These are phyloP conservation scores for Cacatua alba DNA, from an alignment of 2,113 vertebrate species.

Conservation along the genomic window DNA sequence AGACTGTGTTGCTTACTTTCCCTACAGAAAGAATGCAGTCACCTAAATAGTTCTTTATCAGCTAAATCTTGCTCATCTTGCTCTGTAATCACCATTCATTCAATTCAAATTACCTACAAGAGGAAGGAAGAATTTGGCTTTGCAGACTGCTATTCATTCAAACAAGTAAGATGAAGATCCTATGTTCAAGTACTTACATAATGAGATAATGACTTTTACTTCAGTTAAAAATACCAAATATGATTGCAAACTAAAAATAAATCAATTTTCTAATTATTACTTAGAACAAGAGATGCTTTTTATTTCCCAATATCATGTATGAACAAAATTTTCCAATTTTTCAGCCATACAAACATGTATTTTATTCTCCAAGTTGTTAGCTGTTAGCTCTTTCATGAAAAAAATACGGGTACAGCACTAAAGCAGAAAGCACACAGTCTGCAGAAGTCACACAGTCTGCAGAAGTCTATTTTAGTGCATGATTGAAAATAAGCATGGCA, in stretches of 20 bases:
- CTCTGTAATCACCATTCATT: neutral
- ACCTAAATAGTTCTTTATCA: neutral
- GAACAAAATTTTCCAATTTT: neutral
- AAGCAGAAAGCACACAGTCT: neutral
- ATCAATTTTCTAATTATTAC: neutral
- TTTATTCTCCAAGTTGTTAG: neutral
- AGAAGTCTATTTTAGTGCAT: neutral
- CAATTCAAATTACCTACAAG: neutral
- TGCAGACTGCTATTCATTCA: neutral
- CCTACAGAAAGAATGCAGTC: neutral
- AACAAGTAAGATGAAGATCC: neutral
- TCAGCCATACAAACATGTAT: neutral
- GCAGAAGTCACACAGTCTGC: neutral
- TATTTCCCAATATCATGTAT: neutral
- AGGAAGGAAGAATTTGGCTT: neutral
- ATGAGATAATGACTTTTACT: neutral
- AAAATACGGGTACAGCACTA: neutral
- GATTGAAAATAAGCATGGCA: neutral
- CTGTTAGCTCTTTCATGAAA: neutral
- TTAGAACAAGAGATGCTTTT: neutral
- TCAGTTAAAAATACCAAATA: neutral
- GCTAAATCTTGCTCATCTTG: neutral
- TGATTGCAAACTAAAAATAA: neutral
- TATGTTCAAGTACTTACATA: neutral
- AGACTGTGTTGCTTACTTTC: neutral